Evolutionary conservation across 2,888 invertebrate species (phyloP).

Genomic region (Cactoblastis cactorum): DNA sequence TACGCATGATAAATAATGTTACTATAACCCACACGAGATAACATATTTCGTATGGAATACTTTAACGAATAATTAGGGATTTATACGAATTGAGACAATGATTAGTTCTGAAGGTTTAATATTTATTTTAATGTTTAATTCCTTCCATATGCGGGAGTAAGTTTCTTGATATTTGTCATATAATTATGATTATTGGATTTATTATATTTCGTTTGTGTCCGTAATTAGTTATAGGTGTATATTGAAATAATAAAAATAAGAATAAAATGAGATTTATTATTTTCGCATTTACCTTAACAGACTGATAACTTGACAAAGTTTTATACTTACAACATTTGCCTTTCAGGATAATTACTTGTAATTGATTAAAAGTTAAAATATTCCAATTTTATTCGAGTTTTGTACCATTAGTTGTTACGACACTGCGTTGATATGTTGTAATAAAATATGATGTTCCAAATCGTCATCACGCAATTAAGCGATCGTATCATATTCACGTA

Average conservation of each 20-base stretch:
- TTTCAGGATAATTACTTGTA: no score
- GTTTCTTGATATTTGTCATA: slow-evolving; percentile 26
- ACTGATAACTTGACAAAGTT: neutral
- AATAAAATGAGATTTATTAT: slow-evolving; percentile 34
- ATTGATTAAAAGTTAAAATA: no score
- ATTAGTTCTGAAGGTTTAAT: slow-evolving; percentile 22
- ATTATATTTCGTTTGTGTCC: slow-evolving; percentile 56
- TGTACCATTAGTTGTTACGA: no score
- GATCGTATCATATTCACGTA: no score
- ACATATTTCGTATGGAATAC: slow-evolving; percentile 5
- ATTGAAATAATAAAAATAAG: slow-evolving; percentile 72
- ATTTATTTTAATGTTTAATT: slow-evolving; percentile 23
- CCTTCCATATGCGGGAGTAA: slow-evolving; percentile 22
- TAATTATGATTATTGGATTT: slow-evolving; percentile 37
- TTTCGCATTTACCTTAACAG: slow-evolving; percentile 7
- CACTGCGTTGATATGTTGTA: no score
- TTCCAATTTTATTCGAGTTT: no score
- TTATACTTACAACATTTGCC: no score
- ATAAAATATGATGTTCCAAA: no score
- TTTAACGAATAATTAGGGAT: slow-evolving; percentile 7
- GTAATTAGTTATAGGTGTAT: slow-evolving; percentile 74
- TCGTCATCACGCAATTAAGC: no score
- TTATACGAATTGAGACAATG: slow-evolving; percentile 22
- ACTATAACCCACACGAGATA: neutral
- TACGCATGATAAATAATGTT: neutral